These are phyloP conservation scores for Calosoma granatense DNA, from an alignment of 1,140 invertebrate species.

Conservation along the genomic window DNA sequence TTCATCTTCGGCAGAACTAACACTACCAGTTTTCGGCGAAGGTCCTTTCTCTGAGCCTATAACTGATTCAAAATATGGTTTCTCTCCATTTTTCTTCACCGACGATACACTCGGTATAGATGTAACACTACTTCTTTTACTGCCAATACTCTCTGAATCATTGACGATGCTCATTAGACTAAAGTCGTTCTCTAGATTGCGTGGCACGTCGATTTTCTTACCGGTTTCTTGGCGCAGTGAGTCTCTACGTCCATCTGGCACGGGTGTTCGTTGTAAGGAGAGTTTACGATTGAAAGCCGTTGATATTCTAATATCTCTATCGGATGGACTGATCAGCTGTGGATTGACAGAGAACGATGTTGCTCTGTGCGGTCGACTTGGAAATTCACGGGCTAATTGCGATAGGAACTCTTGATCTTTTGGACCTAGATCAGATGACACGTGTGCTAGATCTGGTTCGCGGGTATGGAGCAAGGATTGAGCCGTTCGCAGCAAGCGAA, in stretches of 20 bases:
- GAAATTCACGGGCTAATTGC: slow-evolving; percentile 30
- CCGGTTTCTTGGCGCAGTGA: neutral
- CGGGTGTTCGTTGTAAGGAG: slow-evolving; percentile 19
- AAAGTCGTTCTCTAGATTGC: neutral
- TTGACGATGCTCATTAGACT: slow-evolving; percentile 9
- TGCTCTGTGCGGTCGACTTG: slow-evolving; percentile 19
- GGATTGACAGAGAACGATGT: slow-evolving; percentile 28
- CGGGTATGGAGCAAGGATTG: slow-evolving; percentile 52
- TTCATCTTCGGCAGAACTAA: slow-evolving; percentile 57
- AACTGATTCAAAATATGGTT: slow-evolving; percentile 25
- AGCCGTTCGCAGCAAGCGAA: slow-evolving; percentile 51
- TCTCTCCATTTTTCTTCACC: slow-evolving; percentile 27
- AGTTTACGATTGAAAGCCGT: slow-evolving; percentile 28
- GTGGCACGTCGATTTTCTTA: neutral
- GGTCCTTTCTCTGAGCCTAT: slow-evolving; percentile 32
- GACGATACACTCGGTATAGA: slow-evolving; percentile 24
- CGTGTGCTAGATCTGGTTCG: slow-evolving; percentile 47
- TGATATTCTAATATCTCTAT: slow-evolving; percentile 20
- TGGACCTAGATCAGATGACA: slow-evolving; percentile 14
- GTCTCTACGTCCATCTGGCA: neutral
- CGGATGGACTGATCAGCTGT: slow-evolving; percentile 24
- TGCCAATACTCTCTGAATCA: slow-evolving; percentile 21
- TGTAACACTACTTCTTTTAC: slow-evolving; percentile 22
- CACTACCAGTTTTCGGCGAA: slow-evolving; percentile 38
- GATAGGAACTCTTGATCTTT: slow-evolving; percentile 27